These are phyloP conservation scores for Saccopteryx bilineata DNA, from an alignment of 2,113 vertebrate species.

Conservation along the genomic window DNA sequence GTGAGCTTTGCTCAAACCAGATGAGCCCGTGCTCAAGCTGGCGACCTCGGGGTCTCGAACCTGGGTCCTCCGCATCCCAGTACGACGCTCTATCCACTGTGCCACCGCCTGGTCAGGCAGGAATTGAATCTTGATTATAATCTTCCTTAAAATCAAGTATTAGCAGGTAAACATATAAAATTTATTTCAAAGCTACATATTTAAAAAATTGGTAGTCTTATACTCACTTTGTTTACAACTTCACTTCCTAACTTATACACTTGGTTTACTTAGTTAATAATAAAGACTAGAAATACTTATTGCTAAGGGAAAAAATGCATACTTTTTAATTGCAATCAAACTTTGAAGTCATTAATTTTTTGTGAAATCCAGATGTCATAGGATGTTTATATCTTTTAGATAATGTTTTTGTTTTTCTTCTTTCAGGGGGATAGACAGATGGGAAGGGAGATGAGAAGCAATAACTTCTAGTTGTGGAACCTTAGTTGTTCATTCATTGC, in stretches of 20 bases:
- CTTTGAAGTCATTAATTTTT: background rate
- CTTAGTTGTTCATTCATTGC: too few relatives aligned
- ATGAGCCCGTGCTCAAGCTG: too few relatives aligned
- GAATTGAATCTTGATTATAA: background rate
- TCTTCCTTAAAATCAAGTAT: conserved; percentile 41
- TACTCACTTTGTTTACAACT: background rate
- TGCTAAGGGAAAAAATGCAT: background rate
- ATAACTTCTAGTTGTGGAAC: too few relatives aligned
- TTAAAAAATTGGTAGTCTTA: background rate
- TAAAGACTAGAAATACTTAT: background rate
- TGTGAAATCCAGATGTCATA: background rate
- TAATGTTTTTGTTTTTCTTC: too few relatives aligned
- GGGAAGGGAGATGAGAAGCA: too few relatives aligned
- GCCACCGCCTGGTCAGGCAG: background rate
- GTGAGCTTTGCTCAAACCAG: too few relatives aligned
- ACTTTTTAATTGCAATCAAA: background rate
- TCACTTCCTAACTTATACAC: background rate
- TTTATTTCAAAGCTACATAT: background rate
- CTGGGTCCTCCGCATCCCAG: too few relatives aligned
- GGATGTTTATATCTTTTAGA: background rate
- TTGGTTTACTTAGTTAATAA: conserved; percentile 42
- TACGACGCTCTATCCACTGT: too few relatives aligned
- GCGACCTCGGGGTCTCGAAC: too few relatives aligned
- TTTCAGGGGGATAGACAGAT: too few relatives aligned
- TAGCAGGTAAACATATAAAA: background rate